Conservation (phyloP, 2,113 vertebrate genomes). For the Panthera leo region DNA sequence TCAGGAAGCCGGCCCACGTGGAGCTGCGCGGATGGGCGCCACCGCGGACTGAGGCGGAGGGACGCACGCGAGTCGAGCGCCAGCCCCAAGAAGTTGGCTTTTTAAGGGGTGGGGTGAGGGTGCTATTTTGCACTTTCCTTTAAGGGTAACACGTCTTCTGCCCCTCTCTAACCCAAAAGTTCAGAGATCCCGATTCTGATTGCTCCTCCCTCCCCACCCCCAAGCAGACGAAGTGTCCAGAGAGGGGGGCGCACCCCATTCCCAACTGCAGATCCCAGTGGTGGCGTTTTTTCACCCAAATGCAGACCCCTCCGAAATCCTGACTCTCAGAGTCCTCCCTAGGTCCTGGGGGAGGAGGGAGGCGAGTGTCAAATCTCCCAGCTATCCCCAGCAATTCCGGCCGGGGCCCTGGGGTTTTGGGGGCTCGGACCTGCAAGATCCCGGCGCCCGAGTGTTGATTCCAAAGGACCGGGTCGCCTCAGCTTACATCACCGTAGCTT, state of each 20-base stretch:
- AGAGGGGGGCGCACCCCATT: neutral
- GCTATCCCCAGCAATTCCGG: neutral
- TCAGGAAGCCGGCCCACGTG: constrained; percentile 78
- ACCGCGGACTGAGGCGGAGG: neutral
- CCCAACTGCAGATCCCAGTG: neutral
- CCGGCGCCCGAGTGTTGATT: neutral
- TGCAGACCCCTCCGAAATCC: constrained; percentile 12
- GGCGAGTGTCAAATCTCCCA: neutral
- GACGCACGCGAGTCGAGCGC: constrained; percentile 4
- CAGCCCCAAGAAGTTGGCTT: neutral
- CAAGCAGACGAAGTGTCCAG: neutral
- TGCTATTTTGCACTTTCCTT: neutral
- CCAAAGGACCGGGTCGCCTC: neutral
- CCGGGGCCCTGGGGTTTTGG: neutral
- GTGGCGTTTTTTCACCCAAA: neutral
- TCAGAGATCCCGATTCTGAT: neutral
- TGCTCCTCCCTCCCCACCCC: neutral
- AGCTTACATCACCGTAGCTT: neutral
- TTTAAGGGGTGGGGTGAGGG: neutral
- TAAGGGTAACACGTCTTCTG: neutral
- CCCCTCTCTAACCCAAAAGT: neutral
- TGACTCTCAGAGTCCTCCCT: neutral
- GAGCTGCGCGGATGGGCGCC: constrained; percentile 62
- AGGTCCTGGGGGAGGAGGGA: neutral
- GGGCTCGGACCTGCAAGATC: constrained; percentile 19